These are phyloP conservation scores for Cantharis rufa DNA, from an alignment of 2,888 invertebrate species.

Conservation along the genomic window DNA sequence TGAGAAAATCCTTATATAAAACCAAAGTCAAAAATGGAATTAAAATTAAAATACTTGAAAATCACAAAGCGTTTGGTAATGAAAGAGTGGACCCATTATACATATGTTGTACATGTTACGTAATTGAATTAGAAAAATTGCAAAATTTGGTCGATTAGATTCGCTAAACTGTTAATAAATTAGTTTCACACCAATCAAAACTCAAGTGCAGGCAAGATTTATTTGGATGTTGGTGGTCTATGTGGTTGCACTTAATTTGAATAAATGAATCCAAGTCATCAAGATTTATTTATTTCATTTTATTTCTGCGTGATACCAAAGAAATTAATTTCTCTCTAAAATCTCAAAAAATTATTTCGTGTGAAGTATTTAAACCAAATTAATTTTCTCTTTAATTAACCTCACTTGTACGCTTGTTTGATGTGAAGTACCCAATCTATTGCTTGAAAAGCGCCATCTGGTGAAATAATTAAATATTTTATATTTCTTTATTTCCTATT, in stretches of 20 bases:
- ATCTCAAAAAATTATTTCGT: too few relatives aligned
- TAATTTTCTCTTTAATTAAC: not conserved
- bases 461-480: not conserved
- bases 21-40: not conserved
- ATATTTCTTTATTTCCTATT: not conserved
- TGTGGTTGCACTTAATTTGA: not conserved
- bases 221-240: not conserved
- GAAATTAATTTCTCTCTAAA: not conserved
- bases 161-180: not conserved
- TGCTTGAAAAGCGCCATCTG: not conserved
- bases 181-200: not conserved
- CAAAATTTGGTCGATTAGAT: not conserved
- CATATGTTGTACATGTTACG: too few relatives aligned
- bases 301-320: not conserved
- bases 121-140: too few relatives aligned
- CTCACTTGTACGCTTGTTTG: not conserved
- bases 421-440: not conserved
- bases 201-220: not conserved
- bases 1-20: not conserved
- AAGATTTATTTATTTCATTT: not conserved
- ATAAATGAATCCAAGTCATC: not conserved
- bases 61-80: too few relatives aligned
- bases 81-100: too few relatives aligned
- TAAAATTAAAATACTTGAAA: too few relatives aligned
- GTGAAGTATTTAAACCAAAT: not conserved